Evolutionary conservation across 2,113 vertebrate species (phyloP).

Genomic region (Scomber colias): DNA sequence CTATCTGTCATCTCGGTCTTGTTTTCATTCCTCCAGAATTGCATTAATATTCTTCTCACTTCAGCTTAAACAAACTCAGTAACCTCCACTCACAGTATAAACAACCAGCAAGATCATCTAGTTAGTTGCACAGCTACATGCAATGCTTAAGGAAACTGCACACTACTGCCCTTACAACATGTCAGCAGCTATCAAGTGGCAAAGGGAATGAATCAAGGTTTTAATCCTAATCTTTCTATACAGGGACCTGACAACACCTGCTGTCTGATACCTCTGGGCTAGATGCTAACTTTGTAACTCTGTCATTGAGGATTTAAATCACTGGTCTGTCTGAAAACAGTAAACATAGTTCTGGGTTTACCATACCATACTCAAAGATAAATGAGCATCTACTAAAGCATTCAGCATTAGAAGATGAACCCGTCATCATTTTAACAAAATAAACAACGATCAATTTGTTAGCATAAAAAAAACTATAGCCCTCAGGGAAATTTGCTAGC

Average conservation of each 20-base stretch:
- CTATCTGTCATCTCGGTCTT: constrained; percentile 11
- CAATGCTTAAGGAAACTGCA: not conserved
- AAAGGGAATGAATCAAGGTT: not conserved
- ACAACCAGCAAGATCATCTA: constrained; percentile 19
- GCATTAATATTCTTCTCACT: constrained; percentile 51
- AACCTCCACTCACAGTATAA: constrained; percentile 21
- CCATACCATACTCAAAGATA: too few relatives aligned
- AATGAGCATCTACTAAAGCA: too few relatives aligned
- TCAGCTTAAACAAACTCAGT: constrained; percentile 30
- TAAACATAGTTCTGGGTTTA: too few relatives aligned
- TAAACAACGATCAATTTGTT: too few relatives aligned
- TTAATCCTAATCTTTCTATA: not conserved
- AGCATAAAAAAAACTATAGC: too few relatives aligned
- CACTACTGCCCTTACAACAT: not conserved
- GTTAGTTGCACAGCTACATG: not conserved
- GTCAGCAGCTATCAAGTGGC: not conserved
- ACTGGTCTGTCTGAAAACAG: too few relatives aligned
- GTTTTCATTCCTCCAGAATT: not conserved
- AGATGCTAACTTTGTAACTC: too few relatives aligned
- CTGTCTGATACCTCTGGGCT: too few relatives aligned
- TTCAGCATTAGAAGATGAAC: too few relatives aligned
- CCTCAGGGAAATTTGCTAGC: too few relatives aligned
- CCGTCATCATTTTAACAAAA: too few relatives aligned
- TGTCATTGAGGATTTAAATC: too few relatives aligned
- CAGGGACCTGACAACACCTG: not conserved